Base-by-base conservation (phyloP, 2,888 invertebrate genomes). In the Oscheius sp. region DNA sequence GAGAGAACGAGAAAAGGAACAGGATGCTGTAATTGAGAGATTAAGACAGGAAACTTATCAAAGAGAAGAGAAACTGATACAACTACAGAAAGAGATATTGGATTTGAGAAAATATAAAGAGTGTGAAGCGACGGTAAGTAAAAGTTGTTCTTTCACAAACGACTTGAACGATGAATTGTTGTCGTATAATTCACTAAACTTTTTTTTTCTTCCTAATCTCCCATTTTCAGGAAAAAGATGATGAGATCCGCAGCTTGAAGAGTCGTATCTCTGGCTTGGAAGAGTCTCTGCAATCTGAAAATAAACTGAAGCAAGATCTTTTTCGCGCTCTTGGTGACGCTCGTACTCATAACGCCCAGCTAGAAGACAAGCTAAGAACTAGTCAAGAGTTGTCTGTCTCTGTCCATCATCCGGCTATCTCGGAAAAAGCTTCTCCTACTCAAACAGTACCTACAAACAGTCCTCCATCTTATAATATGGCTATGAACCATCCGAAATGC, bases 231-330 rank as follows among this genome's bases (percentile, higher is more conserved):
- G 71, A 68, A 8, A 22, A 73, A 2, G 66, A 67, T 45, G 75
- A 73, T 64, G 80, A 82, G 49, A 56, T 79, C 32, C 71, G 69
- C 5, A 38, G 68, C 1, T 90, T 95, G 89, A 92, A 93, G 88
- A 94, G 95, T 86, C 93, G 94, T 87, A 94, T 94, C 86, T 88
- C 91, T 83, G 94, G 94, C 87, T 90, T 97, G 82, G 95, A 97
- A 89, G 92, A 92, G 86, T 93, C 93, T 86, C 90, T 98, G 80
- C 94, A 94, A 74, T 94, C 95, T 54, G 97, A 98, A 90, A 98
- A 95, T 80, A 91, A 95, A 84, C 92, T 97, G 88, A 98, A 98
- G 89, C 91, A 96, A 84, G 97, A 98, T 89, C 91, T 98, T 86
- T 95, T 97, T 89, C 94, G 94, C 76, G 75, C 75, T 32, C 72